Conservation (phyloP, 2,888 invertebrate genomes). For the Apamea epomidion region DNA sequence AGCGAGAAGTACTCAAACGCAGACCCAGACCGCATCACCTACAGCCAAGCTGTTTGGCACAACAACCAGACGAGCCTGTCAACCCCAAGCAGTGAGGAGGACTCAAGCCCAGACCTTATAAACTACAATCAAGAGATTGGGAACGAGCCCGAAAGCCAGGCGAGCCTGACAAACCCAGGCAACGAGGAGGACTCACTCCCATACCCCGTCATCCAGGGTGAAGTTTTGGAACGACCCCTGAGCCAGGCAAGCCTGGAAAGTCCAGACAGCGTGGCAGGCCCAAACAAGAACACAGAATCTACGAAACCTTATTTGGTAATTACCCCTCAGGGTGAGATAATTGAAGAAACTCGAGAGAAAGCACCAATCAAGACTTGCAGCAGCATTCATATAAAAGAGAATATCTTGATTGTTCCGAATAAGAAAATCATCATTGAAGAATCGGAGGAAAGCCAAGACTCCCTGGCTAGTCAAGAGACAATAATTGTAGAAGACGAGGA, state of each 20-base stretch:
- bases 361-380: background rate
- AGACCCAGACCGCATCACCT: background rate
- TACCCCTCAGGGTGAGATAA: background rate
- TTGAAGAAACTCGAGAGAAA: background rate
- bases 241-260: background rate
- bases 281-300: background rate
- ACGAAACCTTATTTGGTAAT: background rate
- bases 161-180: background rate
- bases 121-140: background rate
- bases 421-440: background rate
- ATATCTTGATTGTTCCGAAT: conserved; percentile 1
- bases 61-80: background rate
- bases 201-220: too few species aligned
- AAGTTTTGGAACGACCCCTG: background rate
- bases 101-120: background rate
- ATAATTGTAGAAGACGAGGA: background rate
- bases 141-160: background rate
- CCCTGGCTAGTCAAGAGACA: conserved; percentile 5
- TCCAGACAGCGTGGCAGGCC: background rate
- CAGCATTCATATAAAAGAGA: background rate
- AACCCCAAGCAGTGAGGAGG: background rate
- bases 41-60: background rate
- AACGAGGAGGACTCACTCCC: background rate
- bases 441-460: background rate
- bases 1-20: background rate